phyloP scores from a whole-genome alignment of 2,113 vertebrate genomes.

The Petaurus breviceps region DNA sequence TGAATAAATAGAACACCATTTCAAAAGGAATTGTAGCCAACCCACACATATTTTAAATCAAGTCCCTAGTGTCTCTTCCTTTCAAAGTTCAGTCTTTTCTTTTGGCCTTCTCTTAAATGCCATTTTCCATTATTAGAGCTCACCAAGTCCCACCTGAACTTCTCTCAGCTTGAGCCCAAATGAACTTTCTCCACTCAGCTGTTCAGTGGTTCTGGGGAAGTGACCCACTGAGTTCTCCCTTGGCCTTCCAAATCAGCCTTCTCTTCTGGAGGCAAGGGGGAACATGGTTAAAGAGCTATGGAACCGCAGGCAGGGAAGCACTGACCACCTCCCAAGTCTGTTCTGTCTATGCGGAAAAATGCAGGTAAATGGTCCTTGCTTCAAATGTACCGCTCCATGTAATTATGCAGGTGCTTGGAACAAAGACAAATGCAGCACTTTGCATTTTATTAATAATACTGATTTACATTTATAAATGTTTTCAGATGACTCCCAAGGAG shows the following conservation, averaged over 20 bases:
- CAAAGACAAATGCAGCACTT: not conserved
- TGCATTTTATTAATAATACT: not conserved
- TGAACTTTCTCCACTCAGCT: not conserved
- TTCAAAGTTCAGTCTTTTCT: slow-evolving; percentile 31
- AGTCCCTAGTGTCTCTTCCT: slow-evolving; percentile 10
- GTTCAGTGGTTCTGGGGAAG: not conserved
- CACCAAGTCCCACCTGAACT: slow-evolving; percentile 68
- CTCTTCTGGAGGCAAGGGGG: not conserved
- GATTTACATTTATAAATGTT: not conserved
- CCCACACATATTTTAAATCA: not conserved
- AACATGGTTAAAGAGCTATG: not conserved
- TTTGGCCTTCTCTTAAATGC: slow-evolving; percentile 57
- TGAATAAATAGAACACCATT: slow-evolving; percentile 1
- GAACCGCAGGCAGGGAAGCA: not conserved
- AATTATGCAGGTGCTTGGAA: not conserved
- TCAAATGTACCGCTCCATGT: not conserved
- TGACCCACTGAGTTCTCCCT: not conserved
- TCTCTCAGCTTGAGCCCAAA: slow-evolving; percentile 25
- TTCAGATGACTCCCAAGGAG: not conserved
- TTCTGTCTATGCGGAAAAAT: not conserved
- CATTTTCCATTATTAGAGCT: slow-evolving; percentile 44
- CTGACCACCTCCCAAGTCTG: not conserved
- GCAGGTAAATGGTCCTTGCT: not conserved
- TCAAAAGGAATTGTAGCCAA: slow-evolving; percentile 22
- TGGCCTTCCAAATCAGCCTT: not conserved